A percentile compares a stretch with the other conserved stretches of the same genome.
These are phyloP conservation scores for Epizoanthus rinbou DNA, from an alignment of 92 coral and sea anemone genomes.

Conservation along the genomic window DNA sequence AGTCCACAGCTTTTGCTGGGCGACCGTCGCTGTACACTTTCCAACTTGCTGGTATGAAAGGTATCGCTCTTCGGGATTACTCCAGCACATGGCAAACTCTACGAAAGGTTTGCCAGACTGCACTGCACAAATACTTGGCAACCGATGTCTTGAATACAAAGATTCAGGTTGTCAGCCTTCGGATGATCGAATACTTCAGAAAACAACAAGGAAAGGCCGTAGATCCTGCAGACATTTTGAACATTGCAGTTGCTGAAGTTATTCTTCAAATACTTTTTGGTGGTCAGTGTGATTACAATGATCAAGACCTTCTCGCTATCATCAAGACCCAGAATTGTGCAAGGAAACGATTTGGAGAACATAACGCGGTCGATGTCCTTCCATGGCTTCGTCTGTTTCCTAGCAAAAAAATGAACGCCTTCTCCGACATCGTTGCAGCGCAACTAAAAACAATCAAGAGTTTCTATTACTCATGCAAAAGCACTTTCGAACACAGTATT, in stretches of 20 bases:
- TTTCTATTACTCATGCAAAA: too few species aligned
- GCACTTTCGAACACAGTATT: too few species aligned
- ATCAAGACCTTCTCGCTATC: constrained; percentile 12
- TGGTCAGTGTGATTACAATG: constrained; percentile 4
- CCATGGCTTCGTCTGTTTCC: too few species aligned
- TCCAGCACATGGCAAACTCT: constrained; percentile 40
- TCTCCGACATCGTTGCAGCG: too few species aligned
- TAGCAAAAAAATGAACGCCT: too few species aligned
- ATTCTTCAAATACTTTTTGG: constrained; percentile 22
- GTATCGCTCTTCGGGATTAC: constrained; percentile 29
- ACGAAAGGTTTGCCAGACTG: constrained; percentile 26
- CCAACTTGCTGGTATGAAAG: constrained; percentile 33
- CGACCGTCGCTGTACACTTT: too few species aligned
- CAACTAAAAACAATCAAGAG: too few species aligned
- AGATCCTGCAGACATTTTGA: neutral
- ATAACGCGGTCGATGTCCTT: too few species aligned
- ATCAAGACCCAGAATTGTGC: neutral
- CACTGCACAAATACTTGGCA: constrained; percentile 23
- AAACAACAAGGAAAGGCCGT: constrained; percentile 12
- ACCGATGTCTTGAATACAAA: neutral
- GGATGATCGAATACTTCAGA: constrained; percentile 9
- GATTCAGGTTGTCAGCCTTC: constrained; percentile 3
- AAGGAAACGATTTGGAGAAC: too few species aligned
- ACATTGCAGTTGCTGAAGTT: constrained; percentile 19
- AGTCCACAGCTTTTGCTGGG: too few species aligned